Evolutionary conservation across 2,888 invertebrate species (phyloP).

Genomic region (Osedax fenrisi): DNA sequence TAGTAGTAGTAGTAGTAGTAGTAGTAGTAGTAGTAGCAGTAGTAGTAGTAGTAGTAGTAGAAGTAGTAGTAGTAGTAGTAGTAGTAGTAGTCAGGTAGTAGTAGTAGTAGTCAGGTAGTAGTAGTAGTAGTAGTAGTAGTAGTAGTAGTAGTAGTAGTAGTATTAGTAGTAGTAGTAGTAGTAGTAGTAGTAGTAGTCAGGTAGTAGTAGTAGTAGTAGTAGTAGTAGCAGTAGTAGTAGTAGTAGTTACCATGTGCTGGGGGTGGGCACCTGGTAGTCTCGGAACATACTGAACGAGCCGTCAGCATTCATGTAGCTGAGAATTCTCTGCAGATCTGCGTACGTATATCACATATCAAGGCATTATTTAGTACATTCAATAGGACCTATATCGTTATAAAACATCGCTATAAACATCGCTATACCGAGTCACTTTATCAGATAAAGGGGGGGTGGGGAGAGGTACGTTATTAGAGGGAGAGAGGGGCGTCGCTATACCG

Average conservation of each 20-base stretch:
- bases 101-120: neutral
- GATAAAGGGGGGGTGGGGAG: too few species aligned
- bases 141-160: constrained; percentile 71
- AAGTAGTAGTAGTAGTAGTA: neutral
- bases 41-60: constrained; percentile 70
- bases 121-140: constrained; percentile 29
- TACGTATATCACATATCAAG: constrained; percentile 3
- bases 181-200: too few species aligned
- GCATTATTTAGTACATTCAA: neutral
- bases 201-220: constrained; percentile 84
- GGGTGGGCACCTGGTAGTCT: constrained; percentile 41
- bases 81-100: constrained; percentile 72
- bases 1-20: constrained; percentile 67
- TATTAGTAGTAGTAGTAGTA: constrained; percentile 52
- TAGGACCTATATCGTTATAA: too few species aligned
- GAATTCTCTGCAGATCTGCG: constrained; percentile 70
- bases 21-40: constrained; percentile 50
- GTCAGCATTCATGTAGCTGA: constrained; percentile 63
- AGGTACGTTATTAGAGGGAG: too few species aligned
- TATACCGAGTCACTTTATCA: neutral
- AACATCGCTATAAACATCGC: neutral
- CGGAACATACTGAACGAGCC: constrained; percentile 82
- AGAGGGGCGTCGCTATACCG: neutral
- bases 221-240: neutral
- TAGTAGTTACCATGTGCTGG: constrained; percentile 66